phyloP scores from a whole-genome alignment of 1,140 invertebrate genomes.

The Periplaneta americana region DNA sequence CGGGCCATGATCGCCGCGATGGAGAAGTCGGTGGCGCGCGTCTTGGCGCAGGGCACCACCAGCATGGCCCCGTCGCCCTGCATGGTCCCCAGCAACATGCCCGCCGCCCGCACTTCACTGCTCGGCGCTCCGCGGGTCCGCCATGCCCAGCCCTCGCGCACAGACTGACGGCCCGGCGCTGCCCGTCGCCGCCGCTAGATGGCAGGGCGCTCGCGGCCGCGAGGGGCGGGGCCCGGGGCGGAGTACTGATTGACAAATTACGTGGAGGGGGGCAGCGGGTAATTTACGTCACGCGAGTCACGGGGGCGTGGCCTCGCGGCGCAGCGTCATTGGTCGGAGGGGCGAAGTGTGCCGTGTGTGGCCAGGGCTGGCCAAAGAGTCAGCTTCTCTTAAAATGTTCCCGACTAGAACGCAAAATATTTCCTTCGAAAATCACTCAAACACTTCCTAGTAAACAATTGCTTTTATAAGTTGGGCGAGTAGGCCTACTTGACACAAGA shows the following conservation, averaged over 20 bases:
- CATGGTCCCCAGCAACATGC: constrained; percentile 31
- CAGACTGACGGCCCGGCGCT: constrained; percentile 8
- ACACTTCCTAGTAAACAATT: too few species aligned
- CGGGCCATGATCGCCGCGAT: constrained; percentile 59
- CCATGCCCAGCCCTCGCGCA: background rate
- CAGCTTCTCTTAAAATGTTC: too few species aligned
- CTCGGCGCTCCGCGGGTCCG: background rate
- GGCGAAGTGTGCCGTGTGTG: too few species aligned
- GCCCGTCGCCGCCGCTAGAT: constrained; percentile 11
- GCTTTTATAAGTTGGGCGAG: too few species aligned
- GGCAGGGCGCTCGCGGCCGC: constrained; percentile 6
- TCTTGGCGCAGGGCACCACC: constrained; percentile 24
- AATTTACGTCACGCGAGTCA: background rate
- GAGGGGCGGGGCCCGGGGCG: background rate
- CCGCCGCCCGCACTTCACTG: background rate
- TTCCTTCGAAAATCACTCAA: too few species aligned
- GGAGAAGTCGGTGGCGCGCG: constrained; percentile 51
- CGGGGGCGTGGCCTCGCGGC: background rate
- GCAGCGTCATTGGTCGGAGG: background rate
- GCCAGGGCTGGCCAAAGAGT: too few species aligned
- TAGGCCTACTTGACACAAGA: too few species aligned
- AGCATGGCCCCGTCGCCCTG: constrained; percentile 25
- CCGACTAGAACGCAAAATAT: too few species aligned
- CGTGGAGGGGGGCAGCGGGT: background rate
- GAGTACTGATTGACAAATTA: constrained; percentile 6